These are phyloP conservation scores for Cydia splendana DNA, from an alignment of 1,140 invertebrate species.

Conservation along the genomic window DNA sequence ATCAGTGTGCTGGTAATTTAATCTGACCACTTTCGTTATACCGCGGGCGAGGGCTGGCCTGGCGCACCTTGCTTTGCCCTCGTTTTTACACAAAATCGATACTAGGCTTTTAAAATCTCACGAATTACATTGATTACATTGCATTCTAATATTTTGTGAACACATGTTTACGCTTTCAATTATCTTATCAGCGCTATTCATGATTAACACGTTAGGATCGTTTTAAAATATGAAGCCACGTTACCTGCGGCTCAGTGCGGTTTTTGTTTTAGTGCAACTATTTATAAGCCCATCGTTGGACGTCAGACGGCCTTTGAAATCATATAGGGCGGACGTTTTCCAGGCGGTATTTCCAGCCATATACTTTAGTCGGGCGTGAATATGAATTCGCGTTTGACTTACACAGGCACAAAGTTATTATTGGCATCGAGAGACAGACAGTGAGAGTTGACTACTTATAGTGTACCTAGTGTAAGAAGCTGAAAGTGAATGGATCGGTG, in stretches of 20 bases:
- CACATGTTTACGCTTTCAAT: neutral
- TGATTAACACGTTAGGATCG: neutral
- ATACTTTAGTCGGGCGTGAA: slow-evolving; percentile 17
- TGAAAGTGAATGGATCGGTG: slow-evolving; percentile 43
- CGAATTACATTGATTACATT: neutral
- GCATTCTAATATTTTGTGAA: slow-evolving; percentile 17
- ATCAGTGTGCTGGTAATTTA: slow-evolving; percentile 25
- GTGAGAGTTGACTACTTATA: slow-evolving; percentile 41
- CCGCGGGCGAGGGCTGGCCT: slow-evolving; percentile 5
- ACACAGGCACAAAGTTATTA: slow-evolving; percentile 3
- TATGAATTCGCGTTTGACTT: slow-evolving; percentile 15
- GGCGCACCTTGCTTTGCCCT: slow-evolving; percentile 28
- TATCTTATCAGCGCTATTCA: slow-evolving; percentile 10
- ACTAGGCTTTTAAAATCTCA: slow-evolving; percentile 3
- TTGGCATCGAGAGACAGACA: slow-evolving; percentile 29
- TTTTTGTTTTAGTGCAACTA: slow-evolving; percentile 26
- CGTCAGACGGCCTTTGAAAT: slow-evolving; percentile 17
- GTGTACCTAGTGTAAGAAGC: slow-evolving; percentile 19
- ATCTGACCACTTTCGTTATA: slow-evolving; percentile 21
- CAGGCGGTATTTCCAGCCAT: slow-evolving; percentile 14
- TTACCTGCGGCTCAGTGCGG: slow-evolving; percentile 22
- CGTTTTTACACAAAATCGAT: slow-evolving; percentile 15
- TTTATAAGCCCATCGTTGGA: slow-evolving; percentile 21
- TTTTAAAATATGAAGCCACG: slow-evolving; percentile 10
- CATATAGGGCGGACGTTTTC: slow-evolving; percentile 24